Base-by-base conservation (phyloP, 2,113 vertebrate genomes). In the Oxygymnocypris stewartii region DNA sequence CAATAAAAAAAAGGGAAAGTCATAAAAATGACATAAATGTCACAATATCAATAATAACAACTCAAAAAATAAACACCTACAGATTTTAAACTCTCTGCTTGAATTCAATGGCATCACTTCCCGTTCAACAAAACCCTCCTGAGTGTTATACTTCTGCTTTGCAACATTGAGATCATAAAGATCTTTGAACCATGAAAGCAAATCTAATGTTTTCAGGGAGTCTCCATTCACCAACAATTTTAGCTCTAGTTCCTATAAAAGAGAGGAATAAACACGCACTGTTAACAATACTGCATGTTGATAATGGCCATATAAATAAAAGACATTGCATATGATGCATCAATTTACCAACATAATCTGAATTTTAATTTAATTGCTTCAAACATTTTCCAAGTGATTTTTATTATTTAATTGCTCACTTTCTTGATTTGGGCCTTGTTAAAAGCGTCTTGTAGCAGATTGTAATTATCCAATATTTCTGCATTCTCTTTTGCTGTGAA, bases 111-210 rank as follows among this genome's bases (percentile, higher is more conserved):
- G 18, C 40, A 47, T 42, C 2, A 31, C n/a, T 28, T 82, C 57
- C 14, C 4, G n/a, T 31, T 61, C 49, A 82, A 31, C 14, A 28
- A 44, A 82, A 20, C 5, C 54, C 54, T 49, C 23, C 63, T 31
- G 63, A 16, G 13, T 9, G 18, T n/a, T 42, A 57, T 96, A 96
- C 1, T 93, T 92, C 86, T 94, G 94, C 80, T 93, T 94, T 0
- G 92, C 92, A 79, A 95, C 93, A 90, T 96, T 97, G 20, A 92
- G 91, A 76, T 96, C 95, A 84, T 97, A 97, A 90, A 97, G 96
- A 6, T 93, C 92, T 90, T 96, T 97, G 88, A 98, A 97, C 96
- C 96, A 98, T 63, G 94, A 94, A 89, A 97, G 95, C n/a, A 98
- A 97, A 85, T 93, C 93, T 88, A 97, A 95, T 89, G 95, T 93